Evolutionary conservation across 2,797 vertebrate species (phyloP).

Genomic region (Toxotes lorentzi): DNA sequence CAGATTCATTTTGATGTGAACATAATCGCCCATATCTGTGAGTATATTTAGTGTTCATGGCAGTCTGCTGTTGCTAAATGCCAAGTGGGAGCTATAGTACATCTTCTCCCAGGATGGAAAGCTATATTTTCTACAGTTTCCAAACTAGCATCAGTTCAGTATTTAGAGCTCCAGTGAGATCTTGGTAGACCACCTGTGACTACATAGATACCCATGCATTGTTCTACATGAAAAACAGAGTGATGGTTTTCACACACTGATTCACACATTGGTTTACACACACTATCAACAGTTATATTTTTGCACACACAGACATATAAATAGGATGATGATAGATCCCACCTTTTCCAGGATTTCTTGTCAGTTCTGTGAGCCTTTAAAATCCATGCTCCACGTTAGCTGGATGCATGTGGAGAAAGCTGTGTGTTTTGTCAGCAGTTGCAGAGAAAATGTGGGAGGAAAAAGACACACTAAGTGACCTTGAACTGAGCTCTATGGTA

Average conservation of each 20-base stretch:
- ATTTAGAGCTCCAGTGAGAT: background rate
- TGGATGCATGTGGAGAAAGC: conserved; percentile 1
- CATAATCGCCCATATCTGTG: too few species aligned
- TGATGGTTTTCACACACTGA: background rate
- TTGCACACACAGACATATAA: background rate
- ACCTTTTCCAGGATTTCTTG: background rate
- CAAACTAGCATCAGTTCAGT: background rate
- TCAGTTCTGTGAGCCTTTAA: background rate
- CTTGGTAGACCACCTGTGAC: too few species aligned
- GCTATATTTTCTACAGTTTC: background rate
- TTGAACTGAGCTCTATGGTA: conserved; percentile 45
- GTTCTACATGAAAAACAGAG: too few species aligned
- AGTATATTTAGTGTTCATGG: too few species aligned
- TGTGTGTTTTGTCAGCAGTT: conserved; percentile 8
- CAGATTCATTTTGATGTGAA: too few species aligned
- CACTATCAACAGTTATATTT: background rate
- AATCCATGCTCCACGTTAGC: conserved; percentile 3
- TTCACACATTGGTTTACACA: too few species aligned
- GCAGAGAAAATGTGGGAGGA: conserved; percentile 11
- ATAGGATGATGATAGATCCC: background rate
- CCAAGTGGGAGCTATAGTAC: too few species aligned
- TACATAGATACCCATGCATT: too few species aligned
- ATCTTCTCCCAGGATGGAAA: too few species aligned
- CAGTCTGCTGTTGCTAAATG: too few species aligned
- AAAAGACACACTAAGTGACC: conserved; percentile 27